Conservation (phyloP, 2,797 vertebrate genomes). For the Coregonus sp. region DNA sequence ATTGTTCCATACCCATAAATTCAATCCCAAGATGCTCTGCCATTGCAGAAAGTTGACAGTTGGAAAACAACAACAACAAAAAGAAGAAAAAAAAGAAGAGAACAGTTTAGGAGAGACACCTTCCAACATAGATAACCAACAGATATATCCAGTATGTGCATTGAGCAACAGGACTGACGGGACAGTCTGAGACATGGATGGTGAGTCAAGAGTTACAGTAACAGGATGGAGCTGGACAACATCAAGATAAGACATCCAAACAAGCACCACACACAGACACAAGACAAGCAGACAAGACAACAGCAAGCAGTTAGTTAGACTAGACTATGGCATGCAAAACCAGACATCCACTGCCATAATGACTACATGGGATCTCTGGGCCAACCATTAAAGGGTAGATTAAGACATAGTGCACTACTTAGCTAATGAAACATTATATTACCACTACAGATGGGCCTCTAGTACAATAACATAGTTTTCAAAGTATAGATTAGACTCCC, state of each 20-base stretch:
- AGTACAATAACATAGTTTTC: neutral
- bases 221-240: slow-evolving; percentile 45
- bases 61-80: slow-evolving; percentile 69
- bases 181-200: slow-evolving; percentile 41
- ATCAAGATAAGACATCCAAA: slow-evolving; percentile 8
- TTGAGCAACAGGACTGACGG: slow-evolving; percentile 46
- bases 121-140: slow-evolving; percentile 68
- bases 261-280: slow-evolving; percentile 50
- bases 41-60: slow-evolving; percentile 85
- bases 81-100: slow-evolving; percentile 69
- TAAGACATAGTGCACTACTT: neutral
- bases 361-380: neutral
- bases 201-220: slow-evolving; percentile 32
- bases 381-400: neutral
- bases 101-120: slow-evolving; percentile 82
- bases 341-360: slow-evolving; percentile 37
- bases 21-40: slow-evolving; percentile 99
- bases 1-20: slow-evolving; percentile 97
- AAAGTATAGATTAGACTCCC: neutral
- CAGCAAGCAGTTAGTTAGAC: slow-evolving; percentile 33
- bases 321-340: slow-evolving; percentile 62
- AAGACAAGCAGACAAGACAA: slow-evolving; percentile 40
- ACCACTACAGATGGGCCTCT: neutral
- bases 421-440: neutral
- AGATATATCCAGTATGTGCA: slow-evolving; percentile 45